Base-by-base conservation (phyloP, 1,140 invertebrate genomes). In the Macrobrachium nipponense region DNA sequence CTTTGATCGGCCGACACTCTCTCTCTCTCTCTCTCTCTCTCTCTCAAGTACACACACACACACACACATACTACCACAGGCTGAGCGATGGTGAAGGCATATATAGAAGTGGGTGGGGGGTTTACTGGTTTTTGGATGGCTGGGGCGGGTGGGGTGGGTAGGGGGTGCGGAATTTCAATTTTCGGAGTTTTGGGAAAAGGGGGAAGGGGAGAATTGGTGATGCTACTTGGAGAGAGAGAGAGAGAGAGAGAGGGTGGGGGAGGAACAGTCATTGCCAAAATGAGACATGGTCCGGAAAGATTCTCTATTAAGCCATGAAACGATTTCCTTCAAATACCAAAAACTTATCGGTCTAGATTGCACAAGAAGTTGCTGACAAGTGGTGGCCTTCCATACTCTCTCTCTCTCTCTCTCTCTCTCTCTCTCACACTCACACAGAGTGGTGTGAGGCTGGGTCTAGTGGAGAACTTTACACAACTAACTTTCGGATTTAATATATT, bases 1-100 rank as follows among this genome's bases (percentile, higher is more conserved):
- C 80, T 82, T 82, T 82, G 80, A 82, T 82, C 61, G 80, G 7
- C 61, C 68, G 62, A 44, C 79, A 44, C 79, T 27, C 23, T 43
- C 51, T 51, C 51, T 51, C 51, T 51, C 51, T 51, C 51, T 51
- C 51, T 51, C 51, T 51, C 51, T 51, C 51, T 51, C 51, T 51
- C 51, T 51, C 51, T 51, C 51, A 10, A 2, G 0, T 7, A 10
- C 51, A 10, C 51, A 51, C 12, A 51, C 51, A 51, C 51, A 51
- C 51, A 51, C 51, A 3, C 5, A 51, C 51, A 51, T 7, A 51
- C 51, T 12, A 51, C 8, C 51, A 51, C 8, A 51, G 51, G 8
- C 8, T 12, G n/a, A 36, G 66, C 11, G 66, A 20, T 20, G 66
- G n/a, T 20, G 66, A 20, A 36, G 66, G n/a, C 2, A n/a, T 27